These are phyloP conservation scores for Drosophila pseudotakahashii DNA, from an alignment of 2,888 invertebrate genomes.

Conservation along the genomic window DNA sequence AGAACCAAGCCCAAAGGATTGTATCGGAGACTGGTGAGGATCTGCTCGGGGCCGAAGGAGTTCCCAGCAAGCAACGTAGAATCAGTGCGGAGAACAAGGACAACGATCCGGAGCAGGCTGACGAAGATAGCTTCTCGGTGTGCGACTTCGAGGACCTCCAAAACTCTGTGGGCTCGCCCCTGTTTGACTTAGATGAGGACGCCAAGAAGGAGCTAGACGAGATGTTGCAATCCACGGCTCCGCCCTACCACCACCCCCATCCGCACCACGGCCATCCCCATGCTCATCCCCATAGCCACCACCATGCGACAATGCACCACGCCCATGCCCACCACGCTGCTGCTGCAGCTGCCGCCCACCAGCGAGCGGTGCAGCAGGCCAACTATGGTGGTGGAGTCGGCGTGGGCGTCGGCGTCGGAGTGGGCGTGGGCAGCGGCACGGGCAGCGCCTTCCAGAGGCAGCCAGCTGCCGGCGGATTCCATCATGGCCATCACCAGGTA, in stretches of 20 bases:
- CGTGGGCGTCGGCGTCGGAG: conserved; percentile 28
- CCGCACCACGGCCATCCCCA: conserved; percentile 65
- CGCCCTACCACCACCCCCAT: conserved; percentile 81
- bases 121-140: conserved; percentile 37
- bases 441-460: conserved; percentile 83
- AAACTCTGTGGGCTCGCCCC: conserved; percentile 80
- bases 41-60: conserved; percentile 34
- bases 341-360: conserved; percentile 64
- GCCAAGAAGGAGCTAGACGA: conserved; percentile 83
- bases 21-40: conserved; percentile 68
- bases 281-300: conserved; percentile 64
- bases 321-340: conserved; percentile 64
- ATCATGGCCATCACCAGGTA: conserved; percentile 83
- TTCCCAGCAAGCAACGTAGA: conserved; percentile 27
- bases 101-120: conserved; percentile 35
- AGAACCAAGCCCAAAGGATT: conserved; percentile 33
- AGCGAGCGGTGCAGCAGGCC: conserved; percentile 71
- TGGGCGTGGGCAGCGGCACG: conserved; percentile 75
- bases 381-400: conserved; percentile 68
- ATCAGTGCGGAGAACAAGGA: conserved; percentile 26
- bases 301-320: conserved; percentile 59
- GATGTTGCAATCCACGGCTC: conserved; percentile 84
- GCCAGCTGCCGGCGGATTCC: conserved; percentile 76
- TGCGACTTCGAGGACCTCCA: conserved; percentile 76
- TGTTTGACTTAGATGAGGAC: conserved; percentile 84